Evolutionary conservation across 1,140 invertebrate species (phyloP).

Genomic region (Apocrypta bakeri): DNA sequence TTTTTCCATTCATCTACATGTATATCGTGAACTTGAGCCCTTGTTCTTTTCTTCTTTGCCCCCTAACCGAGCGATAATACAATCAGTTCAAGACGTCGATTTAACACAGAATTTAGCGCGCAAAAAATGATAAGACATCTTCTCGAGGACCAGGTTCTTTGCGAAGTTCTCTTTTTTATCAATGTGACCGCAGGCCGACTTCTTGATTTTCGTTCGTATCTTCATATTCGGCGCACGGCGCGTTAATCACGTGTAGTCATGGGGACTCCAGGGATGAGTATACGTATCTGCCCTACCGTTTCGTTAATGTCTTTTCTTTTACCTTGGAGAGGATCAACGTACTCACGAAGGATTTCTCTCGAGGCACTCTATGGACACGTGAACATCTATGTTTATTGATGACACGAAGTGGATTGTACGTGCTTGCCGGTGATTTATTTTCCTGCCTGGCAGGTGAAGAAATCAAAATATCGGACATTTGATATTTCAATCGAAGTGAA

Average conservation of each 20-base stretch:
- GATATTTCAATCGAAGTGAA: no score
- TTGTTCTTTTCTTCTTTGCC: not conserved
- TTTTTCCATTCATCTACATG: not conserved
- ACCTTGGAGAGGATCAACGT: not conserved
- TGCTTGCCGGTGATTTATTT: not conserved
- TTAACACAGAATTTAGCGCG: constrained; percentile 19
- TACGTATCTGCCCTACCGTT: not conserved
- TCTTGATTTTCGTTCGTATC: constrained; percentile 19
- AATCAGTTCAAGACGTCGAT: not conserved
- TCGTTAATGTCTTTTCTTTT: not conserved
- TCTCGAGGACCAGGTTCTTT: not conserved
- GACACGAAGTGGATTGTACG: not conserved
- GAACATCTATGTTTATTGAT: not conserved
- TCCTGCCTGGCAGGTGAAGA: no score
- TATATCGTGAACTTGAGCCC: no score
- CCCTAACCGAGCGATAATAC: not conserved
- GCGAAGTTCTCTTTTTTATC: not conserved
- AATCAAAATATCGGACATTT: no score
- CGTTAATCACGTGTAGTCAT: constrained; percentile 3
- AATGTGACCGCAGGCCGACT: not conserved
- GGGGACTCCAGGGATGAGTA: not conserved
- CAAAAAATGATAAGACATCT: constrained; percentile 6
- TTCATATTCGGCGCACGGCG: constrained; percentile 1
- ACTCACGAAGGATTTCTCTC: not conserved
- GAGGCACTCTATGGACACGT: not conserved